A percentile compares a stretch with the other conserved stretches of the same genome.
phyloP scores from a whole-genome alignment of 2,888 invertebrate species.

The Drosophila paramelanica region DNA sequence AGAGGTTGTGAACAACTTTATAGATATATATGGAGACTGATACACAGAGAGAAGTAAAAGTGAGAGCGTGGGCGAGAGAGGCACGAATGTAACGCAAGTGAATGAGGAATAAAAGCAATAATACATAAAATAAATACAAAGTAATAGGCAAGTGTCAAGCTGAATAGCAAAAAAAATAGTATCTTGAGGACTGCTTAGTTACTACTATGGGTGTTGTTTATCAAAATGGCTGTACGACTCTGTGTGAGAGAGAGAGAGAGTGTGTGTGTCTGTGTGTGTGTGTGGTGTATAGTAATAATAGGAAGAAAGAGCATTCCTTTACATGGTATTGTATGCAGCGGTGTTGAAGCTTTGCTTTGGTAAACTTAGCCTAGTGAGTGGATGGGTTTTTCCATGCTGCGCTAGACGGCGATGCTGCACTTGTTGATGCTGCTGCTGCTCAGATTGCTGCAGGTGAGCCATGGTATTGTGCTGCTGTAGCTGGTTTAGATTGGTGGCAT shows the following conservation, averaged over 20 bases:
- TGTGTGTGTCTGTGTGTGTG: constrained; percentile 40
- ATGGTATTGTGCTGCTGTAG: constrained; percentile 57
- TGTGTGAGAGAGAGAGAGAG: constrained; percentile 23
- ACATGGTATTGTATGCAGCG: constrained; percentile 95
- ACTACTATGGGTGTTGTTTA: constrained; percentile 56
- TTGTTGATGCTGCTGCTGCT: constrained; percentile 66
- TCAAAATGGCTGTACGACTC: constrained; percentile 14
- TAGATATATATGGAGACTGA: constrained; percentile 3
- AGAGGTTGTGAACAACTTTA: constrained; percentile 15
- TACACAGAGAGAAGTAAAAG: background rate
- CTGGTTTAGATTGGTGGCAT: constrained; percentile 39
- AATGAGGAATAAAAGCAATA: constrained; percentile 44
- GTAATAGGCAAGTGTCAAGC: constrained; percentile 61
- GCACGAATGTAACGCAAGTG: constrained; percentile 12
- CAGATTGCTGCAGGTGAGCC: constrained; percentile 44
- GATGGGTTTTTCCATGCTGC: constrained; percentile 97
- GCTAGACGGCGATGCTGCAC: constrained; percentile 90
- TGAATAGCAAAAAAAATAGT: constrained; percentile 54
- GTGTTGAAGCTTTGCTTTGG: constrained; percentile 91
- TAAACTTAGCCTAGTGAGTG: constrained; percentile 93
- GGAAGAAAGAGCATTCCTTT: constrained; percentile 84
- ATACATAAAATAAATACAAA: constrained; percentile 53
- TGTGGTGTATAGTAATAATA: constrained; percentile 39
- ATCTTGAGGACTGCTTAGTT: constrained; percentile 56
- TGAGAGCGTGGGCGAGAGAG: background rate